phyloP scores from a whole-genome alignment of 2,888 invertebrate genomes.

The Drosophila ustulata region DNA sequence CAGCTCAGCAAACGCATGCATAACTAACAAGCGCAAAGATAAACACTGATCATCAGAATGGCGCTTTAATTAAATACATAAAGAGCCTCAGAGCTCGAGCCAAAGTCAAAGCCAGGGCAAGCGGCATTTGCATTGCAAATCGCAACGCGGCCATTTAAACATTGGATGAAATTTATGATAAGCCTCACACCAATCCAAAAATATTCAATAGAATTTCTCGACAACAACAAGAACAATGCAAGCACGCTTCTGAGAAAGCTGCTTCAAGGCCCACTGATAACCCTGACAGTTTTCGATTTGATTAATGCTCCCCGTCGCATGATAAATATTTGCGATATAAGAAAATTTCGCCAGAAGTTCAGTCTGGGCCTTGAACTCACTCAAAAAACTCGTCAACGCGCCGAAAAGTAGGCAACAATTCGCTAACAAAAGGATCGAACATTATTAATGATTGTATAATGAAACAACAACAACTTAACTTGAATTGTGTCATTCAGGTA shows the following conservation, averaged over 20 bases:
- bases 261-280: constrained; percentile 17
- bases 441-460: neutral
- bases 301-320: constrained; percentile 31
- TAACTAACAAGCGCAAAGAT: constrained; percentile 57
- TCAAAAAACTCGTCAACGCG: neutral
- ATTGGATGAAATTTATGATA: constrained; percentile 62
- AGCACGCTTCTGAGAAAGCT: constrained; percentile 4
- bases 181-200: constrained; percentile 61
- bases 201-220: constrained; percentile 26
- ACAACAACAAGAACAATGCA: too few relatives aligned
- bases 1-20: constrained; percentile 60
- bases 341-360: constrained; percentile 1
- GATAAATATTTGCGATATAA: constrained; percentile 31
- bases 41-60: constrained; percentile 59
- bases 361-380: neutral
- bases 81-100: constrained; percentile 33
- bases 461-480: neutral
- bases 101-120: neutral
- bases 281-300: constrained; percentile 34
- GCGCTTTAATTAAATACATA: constrained; percentile 75
- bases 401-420: constrained; percentile 24
- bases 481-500: neutral
- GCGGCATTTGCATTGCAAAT: constrained; percentile 74
- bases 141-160: constrained; percentile 37
- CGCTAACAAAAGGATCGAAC: neutral